Percentiles rank a stretch among this genome's conserved stretches.
phyloP scores from a whole-genome alignment of 2,888 invertebrate species.

The Apotomis turbidana region DNA sequence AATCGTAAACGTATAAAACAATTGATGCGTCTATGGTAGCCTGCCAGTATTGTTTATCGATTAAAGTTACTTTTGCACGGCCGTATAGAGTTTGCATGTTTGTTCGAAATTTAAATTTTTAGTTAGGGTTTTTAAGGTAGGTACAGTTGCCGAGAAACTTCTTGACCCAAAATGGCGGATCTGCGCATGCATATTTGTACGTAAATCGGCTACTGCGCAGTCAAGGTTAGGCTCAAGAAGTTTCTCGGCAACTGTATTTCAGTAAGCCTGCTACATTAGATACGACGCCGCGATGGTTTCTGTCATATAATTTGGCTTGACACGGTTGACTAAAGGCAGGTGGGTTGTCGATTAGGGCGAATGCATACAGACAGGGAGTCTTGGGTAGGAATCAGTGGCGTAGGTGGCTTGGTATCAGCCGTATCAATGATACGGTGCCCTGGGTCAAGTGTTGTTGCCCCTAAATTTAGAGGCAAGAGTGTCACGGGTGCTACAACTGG shows the following conservation, averaged over 20 bases:
- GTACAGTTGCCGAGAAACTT: too few species aligned
- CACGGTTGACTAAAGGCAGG: conserved; percentile 57
- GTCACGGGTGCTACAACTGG: too few species aligned
- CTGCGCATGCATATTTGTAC: too few species aligned
- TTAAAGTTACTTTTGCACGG: not conserved
- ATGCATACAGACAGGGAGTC: conserved; percentile 22
- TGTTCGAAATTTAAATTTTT: conserved; percentile 1
- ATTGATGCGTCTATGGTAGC: conserved; percentile 20
- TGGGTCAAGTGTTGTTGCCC: too few species aligned
- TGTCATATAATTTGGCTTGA: conserved; percentile 43
- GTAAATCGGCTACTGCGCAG: too few species aligned
- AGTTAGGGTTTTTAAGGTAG: not conserved
- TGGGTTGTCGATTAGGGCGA: conserved; percentile 47
- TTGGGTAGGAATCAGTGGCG: not conserved
- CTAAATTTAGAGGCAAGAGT: too few species aligned
- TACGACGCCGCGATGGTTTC: conserved; percentile 12
- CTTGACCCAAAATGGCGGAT: too few species aligned
- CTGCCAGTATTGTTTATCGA: conserved; percentile 31
- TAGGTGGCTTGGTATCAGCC: not conserved
- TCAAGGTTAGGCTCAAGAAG: too few species aligned
- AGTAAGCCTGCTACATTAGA: not conserved
- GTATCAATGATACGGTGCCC: too few species aligned
- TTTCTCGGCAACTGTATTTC: too few species aligned
- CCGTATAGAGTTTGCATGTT: not conserved
- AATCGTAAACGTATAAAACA: conserved; percentile 13